These are phyloP conservation scores for Agriopis marginaria DNA, from an alignment of 2,888 invertebrate genomes.

Conservation along the genomic window DNA sequence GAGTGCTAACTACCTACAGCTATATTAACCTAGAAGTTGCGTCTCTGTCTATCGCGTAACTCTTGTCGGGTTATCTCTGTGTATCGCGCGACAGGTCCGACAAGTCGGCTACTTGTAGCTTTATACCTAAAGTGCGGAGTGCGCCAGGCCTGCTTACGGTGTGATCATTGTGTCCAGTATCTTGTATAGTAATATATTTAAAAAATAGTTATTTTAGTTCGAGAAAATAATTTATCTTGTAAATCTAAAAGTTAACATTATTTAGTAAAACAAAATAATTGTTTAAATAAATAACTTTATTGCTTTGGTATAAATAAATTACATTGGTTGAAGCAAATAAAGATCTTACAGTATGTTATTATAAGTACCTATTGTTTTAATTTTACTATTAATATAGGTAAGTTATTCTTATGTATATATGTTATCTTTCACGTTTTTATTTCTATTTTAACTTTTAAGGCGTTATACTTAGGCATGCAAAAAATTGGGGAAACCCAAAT, in stretches of 20 bases:
- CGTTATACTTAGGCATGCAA: slow-evolving; percentile 1
- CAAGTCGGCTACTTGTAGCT: too few species aligned
- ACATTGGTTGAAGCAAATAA: slow-evolving; percentile 63
- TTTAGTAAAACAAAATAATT: slow-evolving; percentile 18
- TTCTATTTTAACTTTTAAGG: slow-evolving; percentile 5
- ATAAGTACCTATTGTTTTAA: slow-evolving; percentile 42
- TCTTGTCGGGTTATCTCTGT: too few species aligned
- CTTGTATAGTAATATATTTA: background rate
- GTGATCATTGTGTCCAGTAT: background rate
- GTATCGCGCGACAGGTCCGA: too few species aligned
- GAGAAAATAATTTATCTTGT: background rate
- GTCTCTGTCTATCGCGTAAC: too few species aligned
- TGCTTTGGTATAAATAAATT: slow-evolving; percentile 66
- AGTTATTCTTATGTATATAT: slow-evolving; percentile 1
- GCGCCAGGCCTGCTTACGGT: too few species aligned
- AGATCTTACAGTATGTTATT: slow-evolving; percentile 57
- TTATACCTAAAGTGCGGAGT: too few species aligned
- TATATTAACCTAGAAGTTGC: too few species aligned
- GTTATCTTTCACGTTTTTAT: slow-evolving; percentile 6
- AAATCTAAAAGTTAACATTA: background rate
- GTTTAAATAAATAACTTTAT: slow-evolving; percentile 70
- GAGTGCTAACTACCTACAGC: too few species aligned
- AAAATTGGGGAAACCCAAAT: background rate
- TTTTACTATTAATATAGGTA: slow-evolving; percentile 8
- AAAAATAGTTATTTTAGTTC: background rate